These are phyloP conservation scores for Catocala nupta DNA, from an alignment of 2,888 invertebrate genomes.

Conservation along the genomic window DNA sequence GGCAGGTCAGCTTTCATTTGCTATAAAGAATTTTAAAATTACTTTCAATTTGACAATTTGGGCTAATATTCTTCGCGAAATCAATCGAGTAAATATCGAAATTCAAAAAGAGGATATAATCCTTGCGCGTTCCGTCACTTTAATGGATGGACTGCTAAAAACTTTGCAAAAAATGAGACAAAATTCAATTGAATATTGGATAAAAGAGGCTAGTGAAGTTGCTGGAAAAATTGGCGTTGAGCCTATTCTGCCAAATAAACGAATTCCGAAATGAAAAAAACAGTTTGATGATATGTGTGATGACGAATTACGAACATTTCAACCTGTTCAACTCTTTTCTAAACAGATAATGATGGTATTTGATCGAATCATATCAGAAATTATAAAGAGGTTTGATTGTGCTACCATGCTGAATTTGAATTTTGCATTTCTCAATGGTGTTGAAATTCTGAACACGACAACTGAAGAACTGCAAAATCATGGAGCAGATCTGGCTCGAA, in stretches of 20 bases:
- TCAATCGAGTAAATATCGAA: neutral
- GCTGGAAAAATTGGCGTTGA: neutral
- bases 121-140: conserved; percentile 1
- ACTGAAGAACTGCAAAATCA: no score
- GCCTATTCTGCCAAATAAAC: neutral
- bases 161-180: conserved; percentile 44
- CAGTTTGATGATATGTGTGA: conserved; percentile 45
- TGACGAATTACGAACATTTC: conserved; percentile 38
- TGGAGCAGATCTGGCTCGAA: no score
- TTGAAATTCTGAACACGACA: no score
- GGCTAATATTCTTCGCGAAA: neutral
- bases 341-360: conserved; percentile 6
- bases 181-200: conserved; percentile 24
- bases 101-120: neutral
- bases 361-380: conserved; percentile 1
- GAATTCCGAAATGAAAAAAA: conserved; percentile 18
- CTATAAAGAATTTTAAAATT: neutral
- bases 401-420: conserved; percentile 3
- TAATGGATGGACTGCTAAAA: conserved; percentile 11
- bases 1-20: conserved; percentile 8
- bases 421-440: no score
- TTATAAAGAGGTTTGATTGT: neutral
- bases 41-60: conserved; percentile 1
- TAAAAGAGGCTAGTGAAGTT: conserved; percentile 3
- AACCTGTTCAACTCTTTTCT: conserved; percentile 26